Conservation (phyloP, 1,140 invertebrate genomes). For the Nixonia krombeini region DNA sequence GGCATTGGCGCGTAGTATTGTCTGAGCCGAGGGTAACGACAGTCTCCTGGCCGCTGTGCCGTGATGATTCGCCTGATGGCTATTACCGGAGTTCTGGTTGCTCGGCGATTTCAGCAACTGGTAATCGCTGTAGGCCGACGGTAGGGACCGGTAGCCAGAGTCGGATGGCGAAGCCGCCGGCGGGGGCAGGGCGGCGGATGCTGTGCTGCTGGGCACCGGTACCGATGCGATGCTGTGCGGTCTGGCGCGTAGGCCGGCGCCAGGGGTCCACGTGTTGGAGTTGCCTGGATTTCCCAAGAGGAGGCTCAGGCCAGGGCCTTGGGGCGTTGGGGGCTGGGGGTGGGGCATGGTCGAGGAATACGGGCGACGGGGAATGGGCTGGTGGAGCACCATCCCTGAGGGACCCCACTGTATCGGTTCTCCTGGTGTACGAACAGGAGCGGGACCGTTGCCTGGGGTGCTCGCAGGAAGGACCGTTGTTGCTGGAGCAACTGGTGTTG, state of each 20-base stretch:
- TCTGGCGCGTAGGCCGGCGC: conserved; percentile 47
- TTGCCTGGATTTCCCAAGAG: conserved; percentile 54
- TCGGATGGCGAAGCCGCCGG: conserved; percentile 69
- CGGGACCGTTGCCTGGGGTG: conserved; percentile 39
- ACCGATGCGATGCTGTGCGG: conserved; percentile 67
- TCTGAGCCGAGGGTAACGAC: conserved; percentile 66
- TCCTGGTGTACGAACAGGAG: conserved; percentile 54
- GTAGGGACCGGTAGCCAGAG: conserved; percentile 73
- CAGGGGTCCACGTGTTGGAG: conserved; percentile 65
- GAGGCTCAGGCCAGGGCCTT: conserved; percentile 53
- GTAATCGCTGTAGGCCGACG: conserved; percentile 75
- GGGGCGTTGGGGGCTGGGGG: conserved; percentile 68
- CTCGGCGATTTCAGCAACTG: conserved; percentile 72
- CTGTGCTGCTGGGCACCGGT: conserved; percentile 51
- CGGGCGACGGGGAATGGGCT: conserved; percentile 60
- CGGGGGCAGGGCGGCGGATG: conserved; percentile 3
- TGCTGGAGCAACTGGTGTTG: conserved; percentile 58
- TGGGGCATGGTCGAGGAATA: conserved; percentile 68
- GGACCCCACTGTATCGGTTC: conserved; percentile 61
- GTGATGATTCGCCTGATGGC: conserved; percentile 11
- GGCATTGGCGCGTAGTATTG: conserved; percentile 60
- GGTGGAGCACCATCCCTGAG: conserved; percentile 64
- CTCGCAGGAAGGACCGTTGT: conserved; percentile 23
- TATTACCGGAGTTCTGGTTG: conserved; percentile 5
- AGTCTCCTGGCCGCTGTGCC: conserved; percentile 55